Base-by-base conservation (phyloP, 2,797 vertebrate genomes). In the Acanthopagrus latus region DNA sequence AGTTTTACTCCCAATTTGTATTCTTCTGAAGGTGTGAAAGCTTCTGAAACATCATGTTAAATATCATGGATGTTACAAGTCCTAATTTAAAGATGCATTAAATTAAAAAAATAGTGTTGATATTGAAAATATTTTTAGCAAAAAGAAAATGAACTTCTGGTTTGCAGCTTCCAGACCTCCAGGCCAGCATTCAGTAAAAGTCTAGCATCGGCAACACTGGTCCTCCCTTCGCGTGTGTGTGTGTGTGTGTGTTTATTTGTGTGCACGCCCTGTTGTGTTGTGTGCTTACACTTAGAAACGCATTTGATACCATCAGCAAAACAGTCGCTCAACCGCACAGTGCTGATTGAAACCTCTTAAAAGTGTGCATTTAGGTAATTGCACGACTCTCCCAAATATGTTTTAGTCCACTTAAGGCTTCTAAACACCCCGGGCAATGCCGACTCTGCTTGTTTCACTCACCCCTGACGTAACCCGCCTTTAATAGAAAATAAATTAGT, bases 291-390 rank as follows among this genome's bases (percentile, higher is more conserved):
- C 87, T 89, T 67, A 82, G 66, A 91, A 93, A 91, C 48, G 41
- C 86, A 82, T 94, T 86, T 87, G 86, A 89, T 90, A 82, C 81
- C 83, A 91, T 94, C 93, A 95, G 93, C 93, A 93, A 81, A 95
- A 94, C 88, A 54, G 83, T 76, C 76, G 58, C 79, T 87, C 88
- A 80, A 64, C 78, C 66, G 48, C 90, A 71, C 86, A 55, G 66
- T 66, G 88, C 92, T 91, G 93, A 93, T 91, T 90, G 90, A 93
- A 90, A 86, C 89, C 82, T 92, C 92, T 92, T 93, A 81, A 91
- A 93, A 90, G 85, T 90, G 89, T 93, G 90, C 92, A 93, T 94
- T 94, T 94, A 93, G 92, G 92, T 93, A 94, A 94, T 94, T 94
- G 91, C 89, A 75, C 46, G 52, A 85, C 88, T 91, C 87, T 23